Base-by-base conservation (phyloP, 2,797 vertebrate species). In the Percopsis omiscomaycus region DNA sequence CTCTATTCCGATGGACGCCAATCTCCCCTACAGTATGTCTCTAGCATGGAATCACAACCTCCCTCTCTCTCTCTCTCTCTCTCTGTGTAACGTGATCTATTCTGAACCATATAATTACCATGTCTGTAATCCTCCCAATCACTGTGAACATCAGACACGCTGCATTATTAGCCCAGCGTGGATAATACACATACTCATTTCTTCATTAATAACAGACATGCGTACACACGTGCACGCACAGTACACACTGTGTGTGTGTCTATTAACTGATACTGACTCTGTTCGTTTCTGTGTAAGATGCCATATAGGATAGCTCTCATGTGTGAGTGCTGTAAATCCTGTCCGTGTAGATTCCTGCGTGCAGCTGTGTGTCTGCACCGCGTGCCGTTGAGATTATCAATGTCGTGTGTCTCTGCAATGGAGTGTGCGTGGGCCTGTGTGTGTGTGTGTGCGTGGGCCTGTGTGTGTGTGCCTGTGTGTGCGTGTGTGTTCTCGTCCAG, bases 161-260 rank as follows among this genome's bases (percentile, higher is more conserved):
- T 66, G 79, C 68, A 84, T 84, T 87, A 86, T 83, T 86, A 90
- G 85, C 84, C 73, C 75, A 80, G 83, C 81, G 71, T 81, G 73
- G 75, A 84, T 81, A 77, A 88, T 75, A 83, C 77, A 74, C 68
- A 76, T 68, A 84, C 69, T 83, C 54, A 66, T 75, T 76, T 73
- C 73, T 86, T 88, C 73, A 86, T 82, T 84, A 68, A 83, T 80
- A 75, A 59, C 44, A 61, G 4, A 66, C 46, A 71, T 22, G 51
- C 47, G 65, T 48, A 65, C 50, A 78, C 62, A 83, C 75, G 82
- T 59, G 79, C 66, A 61, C 30, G 68, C 62, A 67, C 22, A 5
- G 29, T 11, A 61, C 29, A 61, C 28, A 50, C 3, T 55, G 42
- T 56, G 22, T 29, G 48, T n/a, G 6, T 29, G 29, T 49, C 10